Conservation (phyloP, 1,140 invertebrate species). For the Pogonus chalceus region DNA sequence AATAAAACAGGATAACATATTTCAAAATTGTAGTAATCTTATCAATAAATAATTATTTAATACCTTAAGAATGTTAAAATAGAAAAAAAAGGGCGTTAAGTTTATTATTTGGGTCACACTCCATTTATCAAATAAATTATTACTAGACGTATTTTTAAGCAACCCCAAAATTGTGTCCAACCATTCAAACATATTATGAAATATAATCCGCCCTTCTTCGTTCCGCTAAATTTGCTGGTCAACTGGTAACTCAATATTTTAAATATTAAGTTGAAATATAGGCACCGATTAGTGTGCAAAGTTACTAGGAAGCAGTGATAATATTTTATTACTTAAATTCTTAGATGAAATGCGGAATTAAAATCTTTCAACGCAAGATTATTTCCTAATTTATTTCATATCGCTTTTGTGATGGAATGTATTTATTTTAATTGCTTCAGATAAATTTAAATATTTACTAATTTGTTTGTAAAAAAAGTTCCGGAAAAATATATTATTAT, state of each 20-base stretch:
- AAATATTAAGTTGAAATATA: neutral
- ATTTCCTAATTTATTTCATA: neutral
- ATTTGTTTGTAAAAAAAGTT: too few species aligned
- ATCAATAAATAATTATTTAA: too few species aligned
- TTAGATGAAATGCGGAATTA: neutral
- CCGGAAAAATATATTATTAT: too few species aligned
- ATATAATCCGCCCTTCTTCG: too few species aligned
- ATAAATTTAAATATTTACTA: too few species aligned
- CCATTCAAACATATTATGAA: too few species aligned
- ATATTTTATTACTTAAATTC: slow-evolving; percentile 4
- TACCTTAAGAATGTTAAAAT: too few species aligned
- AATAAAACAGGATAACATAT: too few species aligned
- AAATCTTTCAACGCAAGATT: neutral
- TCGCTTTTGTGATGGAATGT: too few species aligned
- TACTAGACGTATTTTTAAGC: neutral
- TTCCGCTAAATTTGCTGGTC: neutral
- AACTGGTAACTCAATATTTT: neutral
- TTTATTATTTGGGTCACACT: slow-evolving; percentile 1
- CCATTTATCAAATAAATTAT: neutral
- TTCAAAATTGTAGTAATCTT: too few species aligned
- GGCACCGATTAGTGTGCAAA: neutral
- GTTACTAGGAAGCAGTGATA: neutral
- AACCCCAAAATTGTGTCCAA: neutral
- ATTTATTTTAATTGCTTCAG: too few species aligned
- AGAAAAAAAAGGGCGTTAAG: neutral